These are phyloP conservation scores for Drosophila planitibia DNA, from an alignment of 2,888 invertebrate genomes.

Conservation along the genomic window DNA sequence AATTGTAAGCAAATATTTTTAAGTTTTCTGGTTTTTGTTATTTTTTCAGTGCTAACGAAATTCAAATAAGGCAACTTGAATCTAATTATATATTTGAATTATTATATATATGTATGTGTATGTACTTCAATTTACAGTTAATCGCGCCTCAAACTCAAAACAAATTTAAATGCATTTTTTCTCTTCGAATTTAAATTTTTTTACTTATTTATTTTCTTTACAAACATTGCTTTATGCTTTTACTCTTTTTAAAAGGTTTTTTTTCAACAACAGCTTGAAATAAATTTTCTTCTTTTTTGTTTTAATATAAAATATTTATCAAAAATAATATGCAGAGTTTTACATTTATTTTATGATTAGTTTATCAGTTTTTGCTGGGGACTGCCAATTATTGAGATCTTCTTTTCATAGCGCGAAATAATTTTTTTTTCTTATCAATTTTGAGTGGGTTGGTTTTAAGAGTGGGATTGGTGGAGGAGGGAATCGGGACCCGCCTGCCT, in stretches of 20 bases:
- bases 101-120: constrained; percentile 32
- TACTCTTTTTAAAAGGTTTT: constrained; percentile 23
- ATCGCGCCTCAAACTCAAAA: constrained; percentile 53
- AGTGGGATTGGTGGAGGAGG: constrained; percentile 7
- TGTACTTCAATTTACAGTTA: constrained; percentile 44
- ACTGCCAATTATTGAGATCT: constrained; percentile 84
- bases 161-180: constrained; percentile 56
- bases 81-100: constrained; percentile 65
- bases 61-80: constrained; percentile 82
- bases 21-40: constrained; percentile 19
- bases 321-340: constrained; percentile 74
- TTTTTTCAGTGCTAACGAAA: constrained; percentile 73
- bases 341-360: constrained; percentile 31
- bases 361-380: constrained; percentile 51
- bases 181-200: constrained; percentile 14
- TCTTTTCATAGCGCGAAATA: constrained; percentile 71
- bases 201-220: constrained; percentile 28
- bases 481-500: constrained; percentile 35
- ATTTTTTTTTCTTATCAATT: constrained; percentile 49
- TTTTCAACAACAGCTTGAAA: constrained; percentile 33
- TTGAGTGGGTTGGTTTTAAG: constrained; percentile 35
- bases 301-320: constrained; percentile 75
- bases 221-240: constrained; percentile 25
- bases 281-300: constrained; percentile 6
- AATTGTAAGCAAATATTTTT: constrained; percentile 55